These are phyloP conservation scores for Galbula dea DNA, from an alignment of 2,113 vertebrate species.

Conservation along the genomic window DNA sequence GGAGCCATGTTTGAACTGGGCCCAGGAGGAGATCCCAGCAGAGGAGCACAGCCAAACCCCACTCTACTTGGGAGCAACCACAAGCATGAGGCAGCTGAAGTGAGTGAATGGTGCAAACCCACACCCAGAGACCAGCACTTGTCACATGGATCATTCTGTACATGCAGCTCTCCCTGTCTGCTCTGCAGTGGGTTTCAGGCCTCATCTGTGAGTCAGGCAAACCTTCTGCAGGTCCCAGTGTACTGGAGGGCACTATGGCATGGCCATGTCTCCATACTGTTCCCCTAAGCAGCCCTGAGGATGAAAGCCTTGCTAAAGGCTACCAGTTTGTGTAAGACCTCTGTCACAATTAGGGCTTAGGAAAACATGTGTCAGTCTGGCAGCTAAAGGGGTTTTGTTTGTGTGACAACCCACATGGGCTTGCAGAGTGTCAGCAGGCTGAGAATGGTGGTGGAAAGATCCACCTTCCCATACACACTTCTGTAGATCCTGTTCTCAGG, in stretches of 20 bases:
- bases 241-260: neutral
- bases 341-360: neutral
- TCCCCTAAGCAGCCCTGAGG: neutral
- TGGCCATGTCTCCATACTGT: neutral
- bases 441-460: neutral
- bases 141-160: fast-evolving
- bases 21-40: constrained; percentile 3
- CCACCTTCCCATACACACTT: neutral
- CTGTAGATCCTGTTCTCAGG: no score
- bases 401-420: neutral
- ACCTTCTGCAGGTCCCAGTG: neutral
- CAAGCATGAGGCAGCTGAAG: constrained; percentile 27
- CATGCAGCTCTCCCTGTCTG: neutral
- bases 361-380: neutral
- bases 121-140: neutral
- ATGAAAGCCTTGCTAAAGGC: neutral
- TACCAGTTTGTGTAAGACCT: neutral
- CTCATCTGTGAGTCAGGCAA: neutral
- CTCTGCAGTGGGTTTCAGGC: neutral
- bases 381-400: neutral
- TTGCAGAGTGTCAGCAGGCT: neutral
- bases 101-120: constrained; percentile 41
- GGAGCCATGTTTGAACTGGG: constrained; percentile 44
- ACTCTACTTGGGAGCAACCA: neutral
- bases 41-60: constrained; percentile 53